These are phyloP conservation scores for Pedetes capensis DNA, from an alignment of 2,113 vertebrate species.

Conservation along the genomic window DNA sequence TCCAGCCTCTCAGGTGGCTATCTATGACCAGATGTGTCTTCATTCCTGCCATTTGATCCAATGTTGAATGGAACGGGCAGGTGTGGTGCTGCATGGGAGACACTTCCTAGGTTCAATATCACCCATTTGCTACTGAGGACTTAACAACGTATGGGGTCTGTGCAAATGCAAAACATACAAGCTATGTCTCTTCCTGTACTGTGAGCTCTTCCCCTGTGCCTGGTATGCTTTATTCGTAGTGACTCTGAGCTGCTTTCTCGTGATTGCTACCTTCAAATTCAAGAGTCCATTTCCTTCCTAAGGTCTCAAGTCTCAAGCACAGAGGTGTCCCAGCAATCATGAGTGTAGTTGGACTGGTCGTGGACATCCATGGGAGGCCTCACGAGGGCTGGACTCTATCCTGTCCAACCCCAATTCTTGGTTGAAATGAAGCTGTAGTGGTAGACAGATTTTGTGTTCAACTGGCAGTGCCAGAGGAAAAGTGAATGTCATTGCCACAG, in stretches of 20 bases:
- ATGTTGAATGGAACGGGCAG: neutral
- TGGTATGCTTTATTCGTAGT: neutral
- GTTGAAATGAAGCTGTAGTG: neutral
- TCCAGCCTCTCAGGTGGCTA: neutral
- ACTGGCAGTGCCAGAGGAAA: neutral
- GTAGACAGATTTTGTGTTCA: neutral
- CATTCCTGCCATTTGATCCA: neutral
- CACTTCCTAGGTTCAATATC: neutral
- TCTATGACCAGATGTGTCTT: neutral
- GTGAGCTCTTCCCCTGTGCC: neutral
- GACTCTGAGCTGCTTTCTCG: neutral
- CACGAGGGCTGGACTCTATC: neutral
- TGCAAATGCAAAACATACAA: neutral
- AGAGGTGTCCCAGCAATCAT: neutral
- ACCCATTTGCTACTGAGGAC: neutral
- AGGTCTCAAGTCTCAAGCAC: neutral
- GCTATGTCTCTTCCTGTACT: neutral
- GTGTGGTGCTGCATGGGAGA: accelerated
- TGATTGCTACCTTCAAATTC: neutral
- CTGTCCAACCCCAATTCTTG: neutral
- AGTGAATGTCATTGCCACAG: neutral
- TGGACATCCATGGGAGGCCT: neutral
- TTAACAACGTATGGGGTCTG: neutral
- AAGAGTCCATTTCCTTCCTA: neutral
- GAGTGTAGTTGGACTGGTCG: no score